Percentiles rank a stretch among this genome's conserved stretches.
These are phyloP conservation scores for Sus cebifrons DNA, from an alignment of 2,797 vertebrate genomes.

Conservation along the genomic window DNA sequence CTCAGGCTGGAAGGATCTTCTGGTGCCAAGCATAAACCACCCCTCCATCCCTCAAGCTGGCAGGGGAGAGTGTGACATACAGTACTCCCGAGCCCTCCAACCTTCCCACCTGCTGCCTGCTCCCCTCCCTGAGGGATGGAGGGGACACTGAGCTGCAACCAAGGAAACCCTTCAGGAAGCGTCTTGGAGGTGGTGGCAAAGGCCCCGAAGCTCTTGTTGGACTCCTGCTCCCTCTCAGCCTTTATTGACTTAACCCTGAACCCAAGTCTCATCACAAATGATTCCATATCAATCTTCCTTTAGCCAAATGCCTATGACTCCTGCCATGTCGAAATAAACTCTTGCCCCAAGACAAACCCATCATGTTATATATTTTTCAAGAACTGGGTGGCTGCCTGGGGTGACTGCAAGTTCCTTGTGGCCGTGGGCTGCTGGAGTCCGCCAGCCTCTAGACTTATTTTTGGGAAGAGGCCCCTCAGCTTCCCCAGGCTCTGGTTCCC, in stretches of 20 bases:
- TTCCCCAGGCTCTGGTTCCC: not conserved
- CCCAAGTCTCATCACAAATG: not conserved
- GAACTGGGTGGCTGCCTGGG: not conserved
- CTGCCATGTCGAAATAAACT: constrained; percentile 3
- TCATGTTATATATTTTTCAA: not conserved
- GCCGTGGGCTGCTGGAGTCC: not conserved
- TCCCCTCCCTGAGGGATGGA: not conserved
- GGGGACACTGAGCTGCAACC: not conserved
- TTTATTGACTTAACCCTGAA: not conserved
- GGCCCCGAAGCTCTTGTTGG: not conserved
- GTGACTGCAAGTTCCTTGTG: not conserved
- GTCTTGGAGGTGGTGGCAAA: not conserved
- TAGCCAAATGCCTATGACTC: constrained; percentile 13
- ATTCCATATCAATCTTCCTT: not conserved
- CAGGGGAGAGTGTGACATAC: not conserved
- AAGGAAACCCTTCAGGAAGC: not conserved
- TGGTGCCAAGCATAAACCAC: not conserved
- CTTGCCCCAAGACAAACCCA: constrained; percentile 46
- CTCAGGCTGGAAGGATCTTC: not conserved
- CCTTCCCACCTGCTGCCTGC: not conserved
- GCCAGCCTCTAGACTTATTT: not conserved
- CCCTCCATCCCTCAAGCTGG: not conserved
- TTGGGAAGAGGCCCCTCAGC: not conserved
- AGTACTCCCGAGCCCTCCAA: not conserved
- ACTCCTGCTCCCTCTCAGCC: not conserved